A percentile compares a stretch with the other conserved stretches of the same genome.
Evolutionary conservation across 2,113 vertebrate genomes (phyloP).

Genomic region (Noctilio leporinus): DNA sequence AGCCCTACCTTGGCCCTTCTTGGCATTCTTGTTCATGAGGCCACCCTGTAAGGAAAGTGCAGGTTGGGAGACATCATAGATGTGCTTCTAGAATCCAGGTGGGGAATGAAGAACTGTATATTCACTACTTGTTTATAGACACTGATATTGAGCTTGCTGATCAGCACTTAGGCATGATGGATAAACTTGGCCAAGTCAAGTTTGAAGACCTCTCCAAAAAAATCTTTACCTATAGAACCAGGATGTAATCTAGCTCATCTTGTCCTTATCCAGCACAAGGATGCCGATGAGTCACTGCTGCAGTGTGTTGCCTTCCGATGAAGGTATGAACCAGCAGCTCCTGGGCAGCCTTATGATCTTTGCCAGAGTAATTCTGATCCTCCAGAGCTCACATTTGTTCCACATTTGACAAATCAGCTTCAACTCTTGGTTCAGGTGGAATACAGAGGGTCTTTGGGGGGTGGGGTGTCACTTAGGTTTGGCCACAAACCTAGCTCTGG

Average conservation of each 20-base stretch:
- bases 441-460: slow-evolving; percentile 85
- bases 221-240: background rate
- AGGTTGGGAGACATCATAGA: slow-evolving; percentile 80
- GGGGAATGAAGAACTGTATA: slow-evolving; percentile 88
- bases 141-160: slow-evolving; percentile 53
- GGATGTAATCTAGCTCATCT: background rate
- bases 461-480: slow-evolving; percentile 86
- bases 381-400: slow-evolving; percentile 89
- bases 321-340: slow-evolving; percentile 81
- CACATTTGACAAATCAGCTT: slow-evolving; percentile 89
- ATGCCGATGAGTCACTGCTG: background rate
- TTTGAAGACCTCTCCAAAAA: background rate
- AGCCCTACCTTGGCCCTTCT: slow-evolving; percentile 86
- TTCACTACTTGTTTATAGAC: slow-evolving; percentile 90
- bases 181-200: background rate
- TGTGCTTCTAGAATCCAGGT: slow-evolving; percentile 90
- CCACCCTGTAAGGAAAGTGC: slow-evolving; percentile 86
- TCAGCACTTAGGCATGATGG: background rate
- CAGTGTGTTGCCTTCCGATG: background rate
- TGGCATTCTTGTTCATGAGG: slow-evolving; percentile 87
- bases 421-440: slow-evolving; percentile 87
- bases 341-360: slow-evolving; percentile 87
- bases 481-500: slow-evolving; percentile 87
- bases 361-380: slow-evolving; percentile 88
- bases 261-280: background rate